phyloP scores from a whole-genome alignment of 2,113 vertebrate species.

The Redunca redunca region DNA sequence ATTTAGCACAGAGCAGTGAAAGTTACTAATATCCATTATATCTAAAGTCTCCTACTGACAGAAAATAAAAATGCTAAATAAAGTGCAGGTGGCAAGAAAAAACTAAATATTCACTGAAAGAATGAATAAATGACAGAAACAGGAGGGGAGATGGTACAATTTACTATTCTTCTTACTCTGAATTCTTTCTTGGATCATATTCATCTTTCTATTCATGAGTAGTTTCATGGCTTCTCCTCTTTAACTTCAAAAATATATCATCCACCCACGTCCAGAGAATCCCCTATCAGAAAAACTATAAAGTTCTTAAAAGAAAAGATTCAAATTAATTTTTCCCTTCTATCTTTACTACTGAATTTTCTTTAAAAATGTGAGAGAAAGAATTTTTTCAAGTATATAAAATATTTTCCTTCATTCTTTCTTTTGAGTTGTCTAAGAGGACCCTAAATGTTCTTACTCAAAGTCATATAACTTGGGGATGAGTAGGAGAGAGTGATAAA shows the following conservation, averaged over 20 bases:
- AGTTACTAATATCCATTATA: background rate
- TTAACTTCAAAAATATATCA: conserved; percentile 63
- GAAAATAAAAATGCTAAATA: background rate
- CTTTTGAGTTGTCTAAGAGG: background rate
- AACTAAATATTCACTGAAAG: background rate
- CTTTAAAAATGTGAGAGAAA: background rate
- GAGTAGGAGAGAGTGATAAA: background rate
- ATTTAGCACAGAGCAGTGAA: background rate
- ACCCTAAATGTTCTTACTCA: background rate
- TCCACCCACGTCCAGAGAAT: conserved; percentile 51
- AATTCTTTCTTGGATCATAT: background rate
- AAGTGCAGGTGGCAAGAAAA: background rate
- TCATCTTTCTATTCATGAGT: conserved; percentile 25
- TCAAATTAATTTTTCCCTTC: conserved; percentile 60
- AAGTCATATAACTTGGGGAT: background rate
- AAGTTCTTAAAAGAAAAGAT: conserved; percentile 39
- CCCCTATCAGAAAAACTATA: conserved; percentile 65
- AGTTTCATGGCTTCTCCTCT: conserved; percentile 74
- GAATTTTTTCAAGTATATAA: background rate
- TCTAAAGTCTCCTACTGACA: background rate
- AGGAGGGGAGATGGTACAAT: background rate
- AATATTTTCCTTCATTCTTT: background rate
- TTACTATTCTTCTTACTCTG: background rate
- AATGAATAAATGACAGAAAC: background rate
- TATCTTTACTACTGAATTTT: background rate